Percentiles rank a stretch among this genome's conserved stretches.
Conservation (phyloP, 2,888 invertebrate genomes). For the Gerris lacustris region DNA sequence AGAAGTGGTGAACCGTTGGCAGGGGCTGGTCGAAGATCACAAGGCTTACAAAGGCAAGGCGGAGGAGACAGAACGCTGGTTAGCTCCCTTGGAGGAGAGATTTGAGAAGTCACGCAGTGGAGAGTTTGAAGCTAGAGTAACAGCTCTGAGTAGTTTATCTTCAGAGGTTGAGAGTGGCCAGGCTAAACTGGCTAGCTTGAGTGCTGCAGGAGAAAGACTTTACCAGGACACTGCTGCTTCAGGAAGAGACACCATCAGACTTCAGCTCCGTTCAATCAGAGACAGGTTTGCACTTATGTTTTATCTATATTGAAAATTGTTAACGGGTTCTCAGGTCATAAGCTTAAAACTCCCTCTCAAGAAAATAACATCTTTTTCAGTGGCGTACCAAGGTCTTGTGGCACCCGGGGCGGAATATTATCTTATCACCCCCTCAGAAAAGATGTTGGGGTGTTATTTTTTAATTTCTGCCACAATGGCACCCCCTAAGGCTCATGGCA, state of each 20-base stretch:
- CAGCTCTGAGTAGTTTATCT: constrained; percentile 56
- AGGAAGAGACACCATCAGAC: constrained; percentile 79
- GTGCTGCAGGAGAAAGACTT: constrained; percentile 73
- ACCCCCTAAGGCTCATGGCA: too few relatives aligned
- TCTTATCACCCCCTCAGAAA: too few relatives aligned
- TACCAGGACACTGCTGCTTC: constrained; percentile 83
- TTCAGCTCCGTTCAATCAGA: constrained; percentile 64
- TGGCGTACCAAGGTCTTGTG: too few relatives aligned
- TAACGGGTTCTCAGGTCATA: too few relatives aligned
- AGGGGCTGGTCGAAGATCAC: constrained; percentile 70
- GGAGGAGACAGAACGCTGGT: constrained; percentile 62
- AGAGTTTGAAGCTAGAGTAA: constrained; percentile 50
- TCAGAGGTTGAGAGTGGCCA: constrained; percentile 76
- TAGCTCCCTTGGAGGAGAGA: constrained; percentile 61
- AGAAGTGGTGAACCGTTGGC: constrained; percentile 74
- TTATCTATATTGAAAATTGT: background rate
- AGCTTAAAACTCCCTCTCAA: too few relatives aligned
- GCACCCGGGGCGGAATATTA: too few relatives aligned
- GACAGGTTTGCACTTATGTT: constrained; percentile 40
- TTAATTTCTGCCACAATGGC: too few relatives aligned
- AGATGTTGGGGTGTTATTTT: too few relatives aligned
- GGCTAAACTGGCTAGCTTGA: constrained; percentile 49
- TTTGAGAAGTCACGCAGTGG: constrained; percentile 52
- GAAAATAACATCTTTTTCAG: too few relatives aligned
- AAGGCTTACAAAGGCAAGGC: constrained; percentile 61